phyloP scores from a whole-genome alignment of 2,888 invertebrate genomes.

The Patella ulyssiponensis region DNA sequence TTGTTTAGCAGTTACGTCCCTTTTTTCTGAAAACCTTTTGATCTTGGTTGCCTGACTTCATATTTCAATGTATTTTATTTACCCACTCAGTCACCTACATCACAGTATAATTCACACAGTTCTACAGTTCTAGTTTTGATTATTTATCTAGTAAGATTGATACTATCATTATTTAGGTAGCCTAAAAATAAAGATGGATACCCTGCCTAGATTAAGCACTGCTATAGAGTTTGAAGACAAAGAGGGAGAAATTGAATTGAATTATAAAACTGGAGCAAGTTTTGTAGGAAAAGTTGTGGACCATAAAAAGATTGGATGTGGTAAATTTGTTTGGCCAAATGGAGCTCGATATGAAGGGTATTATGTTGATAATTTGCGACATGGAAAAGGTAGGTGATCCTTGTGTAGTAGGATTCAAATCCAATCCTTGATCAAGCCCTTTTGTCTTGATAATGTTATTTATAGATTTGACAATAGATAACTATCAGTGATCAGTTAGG shows the following conservation, averaged over 20 bases:
- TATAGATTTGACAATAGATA: too few relatives aligned
- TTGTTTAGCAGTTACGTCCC: too few relatives aligned
- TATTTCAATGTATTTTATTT: too few relatives aligned
- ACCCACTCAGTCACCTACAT: too few relatives aligned
- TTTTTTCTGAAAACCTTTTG: too few relatives aligned
- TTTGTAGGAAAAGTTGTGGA: slow-evolving; percentile 62
- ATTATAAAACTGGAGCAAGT: slow-evolving; percentile 64
- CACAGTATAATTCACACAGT: too few relatives aligned
- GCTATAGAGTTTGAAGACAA: slow-evolving; percentile 32
- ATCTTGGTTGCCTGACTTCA: too few relatives aligned
- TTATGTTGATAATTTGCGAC: slow-evolving; percentile 63
- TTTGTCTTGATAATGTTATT: too few relatives aligned
- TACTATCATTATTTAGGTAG: background rate
- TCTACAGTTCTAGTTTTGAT: too few relatives aligned
- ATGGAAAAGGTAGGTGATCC: slow-evolving; percentile 63
- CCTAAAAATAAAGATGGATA: slow-evolving; percentile 22
- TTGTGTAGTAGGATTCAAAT: slow-evolving; percentile 24
- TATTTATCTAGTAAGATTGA: too few relatives aligned
- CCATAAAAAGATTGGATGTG: slow-evolving; percentile 62
- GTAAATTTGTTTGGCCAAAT: slow-evolving; percentile 70
- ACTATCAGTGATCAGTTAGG: too few relatives aligned
- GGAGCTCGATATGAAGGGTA: slow-evolving; percentile 70
- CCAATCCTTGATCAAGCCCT: slow-evolving; percentile 42
- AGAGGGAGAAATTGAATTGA: slow-evolving; percentile 42
- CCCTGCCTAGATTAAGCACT: slow-evolving; percentile 34